Conservation (phyloP, 2,797 vertebrate species). For the Sardinella longiceps region DNA sequence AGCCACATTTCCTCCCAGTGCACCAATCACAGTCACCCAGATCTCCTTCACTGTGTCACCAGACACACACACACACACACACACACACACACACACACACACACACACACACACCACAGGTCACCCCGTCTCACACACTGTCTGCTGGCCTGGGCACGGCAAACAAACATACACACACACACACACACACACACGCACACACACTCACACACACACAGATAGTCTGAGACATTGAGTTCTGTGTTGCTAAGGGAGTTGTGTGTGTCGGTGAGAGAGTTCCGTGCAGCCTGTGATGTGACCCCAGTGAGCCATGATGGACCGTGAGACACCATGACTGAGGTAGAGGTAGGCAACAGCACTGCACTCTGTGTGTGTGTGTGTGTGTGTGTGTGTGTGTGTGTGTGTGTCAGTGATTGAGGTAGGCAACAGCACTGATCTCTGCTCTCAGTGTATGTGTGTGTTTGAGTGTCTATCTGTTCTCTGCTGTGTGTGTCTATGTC, state of each 20-base stretch:
- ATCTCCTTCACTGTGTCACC: background rate
- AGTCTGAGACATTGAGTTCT: background rate
- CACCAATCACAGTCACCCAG: background rate
- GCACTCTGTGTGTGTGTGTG: too few relatives aligned
- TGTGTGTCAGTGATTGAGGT: too few relatives aligned
- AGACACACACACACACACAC: background rate
- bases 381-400: background rate
- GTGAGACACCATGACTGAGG: constrained; percentile 24
- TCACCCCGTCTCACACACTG: background rate
- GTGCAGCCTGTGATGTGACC: background rate
- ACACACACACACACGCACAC: too few relatives aligned
- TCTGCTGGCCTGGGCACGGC: background rate
- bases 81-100: too few relatives aligned
- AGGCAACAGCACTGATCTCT: too few relatives aligned
- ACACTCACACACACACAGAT: too few relatives aligned
- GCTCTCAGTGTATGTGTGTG: too few relatives aligned
- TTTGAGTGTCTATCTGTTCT: too few relatives aligned
- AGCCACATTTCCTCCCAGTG: background rate
- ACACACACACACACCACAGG: background rate
- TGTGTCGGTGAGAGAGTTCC: background rate
- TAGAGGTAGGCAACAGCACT: too few relatives aligned
- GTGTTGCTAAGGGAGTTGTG: too few relatives aligned
- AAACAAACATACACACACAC: too few relatives aligned
- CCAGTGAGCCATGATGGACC: constrained; percentile 1
- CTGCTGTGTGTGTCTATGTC: too few relatives aligned